phyloP scores from a whole-genome alignment of 2,797 vertebrate species.

The Luscinia luscinia region DNA sequence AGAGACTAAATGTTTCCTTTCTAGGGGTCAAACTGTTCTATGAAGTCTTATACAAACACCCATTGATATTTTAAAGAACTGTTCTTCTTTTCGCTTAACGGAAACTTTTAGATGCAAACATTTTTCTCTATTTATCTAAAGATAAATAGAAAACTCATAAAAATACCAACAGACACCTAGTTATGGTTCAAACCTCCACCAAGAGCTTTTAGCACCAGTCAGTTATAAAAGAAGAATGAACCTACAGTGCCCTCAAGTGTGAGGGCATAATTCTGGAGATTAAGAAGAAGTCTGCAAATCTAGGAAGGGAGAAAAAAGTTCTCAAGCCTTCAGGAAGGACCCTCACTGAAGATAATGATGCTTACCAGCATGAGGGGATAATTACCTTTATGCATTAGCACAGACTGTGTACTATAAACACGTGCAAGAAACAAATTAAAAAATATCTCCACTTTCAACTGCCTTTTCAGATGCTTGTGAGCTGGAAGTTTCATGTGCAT shows the following conservation, averaged over 20 bases:
- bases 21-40: not conserved
- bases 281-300: not conserved
- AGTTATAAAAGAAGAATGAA: conserved; percentile 17
- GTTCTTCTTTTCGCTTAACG: not conserved
- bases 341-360: not conserved
- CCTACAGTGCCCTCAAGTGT: conserved; percentile 56
- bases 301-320: not conserved
- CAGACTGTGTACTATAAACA: not conserved
- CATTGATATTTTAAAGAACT: not conserved
- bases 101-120: not conserved
- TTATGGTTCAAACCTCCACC: not conserved
- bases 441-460: not conserved
- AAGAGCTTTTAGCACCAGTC: not conserved
- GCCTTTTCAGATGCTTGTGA: not conserved
- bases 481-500: not conserved
- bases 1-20: not conserved
- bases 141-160: not conserved
- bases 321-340: not conserved
- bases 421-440: not conserved
- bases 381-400: not conserved
- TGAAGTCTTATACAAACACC: not conserved
- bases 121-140: not conserved
- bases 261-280: not conserved
- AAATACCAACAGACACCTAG: not conserved
- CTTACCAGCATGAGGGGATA: not conserved